Evolutionary conservation across 1,140 invertebrate genomes (phyloP).

Genomic region (Cyclargus thomasi): DNA sequence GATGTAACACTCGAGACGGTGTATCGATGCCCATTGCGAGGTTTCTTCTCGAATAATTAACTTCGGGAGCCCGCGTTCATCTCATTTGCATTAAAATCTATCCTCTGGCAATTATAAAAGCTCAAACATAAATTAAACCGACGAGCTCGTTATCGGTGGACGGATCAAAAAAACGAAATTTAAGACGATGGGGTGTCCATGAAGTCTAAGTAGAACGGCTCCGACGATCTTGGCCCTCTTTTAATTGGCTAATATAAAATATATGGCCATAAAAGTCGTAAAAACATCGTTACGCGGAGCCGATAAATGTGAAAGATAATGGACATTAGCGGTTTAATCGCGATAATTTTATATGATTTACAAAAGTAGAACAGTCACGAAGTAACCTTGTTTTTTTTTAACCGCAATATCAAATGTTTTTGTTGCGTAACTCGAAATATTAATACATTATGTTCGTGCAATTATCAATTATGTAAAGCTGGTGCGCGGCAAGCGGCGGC

Average conservation of each 20-base stretch:
- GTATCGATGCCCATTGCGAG: neutral
- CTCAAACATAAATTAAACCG: neutral
- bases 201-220: neutral
- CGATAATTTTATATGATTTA: conserved; percentile 26
- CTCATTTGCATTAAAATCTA: conserved; percentile 1
- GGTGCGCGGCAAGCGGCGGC: conserved; percentile 27
- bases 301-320: conserved; percentile 24
- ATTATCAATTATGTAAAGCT: conserved; percentile 64
- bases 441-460: conserved; percentile 52
- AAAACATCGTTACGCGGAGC: conserved; percentile 3
- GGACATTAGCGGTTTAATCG: conserved; percentile 20
- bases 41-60: neutral
- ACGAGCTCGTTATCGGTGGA: neutral
- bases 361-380: conserved; percentile 41
- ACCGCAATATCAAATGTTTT: conserved; percentile 58
- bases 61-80: neutral
- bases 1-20: conserved; percentile 33
- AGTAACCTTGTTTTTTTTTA: conserved; percentile 40
- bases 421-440: conserved; percentile 49
- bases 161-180: conserved; percentile 7
- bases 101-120: neutral
- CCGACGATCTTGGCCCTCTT: conserved; percentile 6
- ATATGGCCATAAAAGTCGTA: conserved; percentile 2
- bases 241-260: conserved; percentile 14
- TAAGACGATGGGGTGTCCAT: conserved; percentile 12